phyloP scores from a whole-genome alignment of 2,113 vertebrate species.

The Epinephelus cyanopodus region DNA sequence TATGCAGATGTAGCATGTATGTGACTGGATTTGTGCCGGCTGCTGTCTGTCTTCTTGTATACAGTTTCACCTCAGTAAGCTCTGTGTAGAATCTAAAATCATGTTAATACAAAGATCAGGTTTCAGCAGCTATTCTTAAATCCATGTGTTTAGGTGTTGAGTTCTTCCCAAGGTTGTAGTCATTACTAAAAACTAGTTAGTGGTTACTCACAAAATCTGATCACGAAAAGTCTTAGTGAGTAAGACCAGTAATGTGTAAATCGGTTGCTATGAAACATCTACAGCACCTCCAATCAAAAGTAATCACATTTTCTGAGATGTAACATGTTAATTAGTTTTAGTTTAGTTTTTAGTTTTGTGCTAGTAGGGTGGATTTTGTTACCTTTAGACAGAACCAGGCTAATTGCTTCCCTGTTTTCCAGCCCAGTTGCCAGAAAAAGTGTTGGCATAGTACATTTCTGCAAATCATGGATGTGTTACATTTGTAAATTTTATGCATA shows the following conservation, averaged over 20 bases:
- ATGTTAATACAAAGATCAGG: neutral
- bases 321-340: neutral
- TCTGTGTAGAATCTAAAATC: neutral
- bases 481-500: too few relatives aligned
- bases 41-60: conserved; percentile 21
- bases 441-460: too few relatives aligned
- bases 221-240: neutral
- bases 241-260: neutral
- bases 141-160: neutral
- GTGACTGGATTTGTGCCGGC: conserved; percentile 24
- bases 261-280: neutral
- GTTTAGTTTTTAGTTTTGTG: neutral
- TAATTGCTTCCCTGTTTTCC: neutral
- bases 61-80: neutral
- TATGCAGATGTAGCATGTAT: conserved; percentile 21
- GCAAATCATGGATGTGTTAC: too few relatives aligned
- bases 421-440: too few relatives aligned
- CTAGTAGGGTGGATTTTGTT: neutral
- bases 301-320: neutral
- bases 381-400: neutral
- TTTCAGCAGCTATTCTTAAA: neutral
- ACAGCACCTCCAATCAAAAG: neutral
- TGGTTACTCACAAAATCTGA: neutral
- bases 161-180: neutral
- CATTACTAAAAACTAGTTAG: neutral